Base-by-base conservation (phyloP, 1,140 invertebrate species). In the Vanessa tameamea region DNA sequence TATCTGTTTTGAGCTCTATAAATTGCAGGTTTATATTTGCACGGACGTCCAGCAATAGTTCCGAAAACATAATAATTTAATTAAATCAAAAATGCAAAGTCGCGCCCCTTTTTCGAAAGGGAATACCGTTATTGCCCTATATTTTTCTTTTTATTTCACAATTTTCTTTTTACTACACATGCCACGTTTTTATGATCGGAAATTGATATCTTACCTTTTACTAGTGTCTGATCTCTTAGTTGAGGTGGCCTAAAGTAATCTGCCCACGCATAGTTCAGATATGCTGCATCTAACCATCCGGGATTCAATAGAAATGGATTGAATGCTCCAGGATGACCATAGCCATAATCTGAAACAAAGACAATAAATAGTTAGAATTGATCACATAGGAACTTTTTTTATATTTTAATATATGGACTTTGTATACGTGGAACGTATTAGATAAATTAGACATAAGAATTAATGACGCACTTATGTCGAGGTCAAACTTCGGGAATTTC, bases 281-380 rank as follows among this genome's bases (percentile, higher is more conserved):
- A 97, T 0, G 96, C 95, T 3, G 95, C 95, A 75, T 97, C 96
- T 65, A 97, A 86, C 96, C 96, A 97, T 12, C 94, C 94, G 0
- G 96, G 95, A 75, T 95, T 96, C 16, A 97, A 83, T 23, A 97
- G 89, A 87, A 96, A 96, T 15, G 95, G 95, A 80, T 94, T 95
- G 81, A 96, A 96, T 5, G 94, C 94, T 63, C 94, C 95, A 14
- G 95, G 95, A 85, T 95, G 94, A 43, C 95, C 95, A 92, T 94
- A 90, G 87, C 95, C 89, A 94, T 95, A 96, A 94, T 95, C 96
- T 97, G 91, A 20, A 94, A 95, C 84, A 87, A 93, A 80, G 65
- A 53, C 82, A 73, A 83, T 48, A 73, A 23, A 68, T 8, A 47
- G 2, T 68, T 68, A 68, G 37, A 9, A 43, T 43, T 43, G 6